Base-by-base conservation (phyloP, 2,113 vertebrate genomes). In the Cebus imitator region DNA sequence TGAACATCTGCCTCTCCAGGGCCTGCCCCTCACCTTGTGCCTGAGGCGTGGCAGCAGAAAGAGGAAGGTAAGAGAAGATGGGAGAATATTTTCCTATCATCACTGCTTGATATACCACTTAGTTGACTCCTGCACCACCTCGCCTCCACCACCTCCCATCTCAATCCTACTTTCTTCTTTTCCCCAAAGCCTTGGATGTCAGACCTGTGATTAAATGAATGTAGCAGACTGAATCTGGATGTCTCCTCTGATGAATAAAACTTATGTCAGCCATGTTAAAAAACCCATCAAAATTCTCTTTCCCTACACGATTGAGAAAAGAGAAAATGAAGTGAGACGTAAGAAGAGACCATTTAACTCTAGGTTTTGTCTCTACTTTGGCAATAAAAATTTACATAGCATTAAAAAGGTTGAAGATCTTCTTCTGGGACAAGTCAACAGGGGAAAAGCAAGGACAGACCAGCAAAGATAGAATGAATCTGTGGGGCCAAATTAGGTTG, bases 211-310 rank as follows among this genome's bases (percentile, higher is more conserved):
- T 50, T 50, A 66, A 94, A 89, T 58, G 52, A 57, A 84, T 72
- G 7, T 35, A 90, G 92, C 30, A 61, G 32, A 52, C 20, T 21
- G 57, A 72, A 58, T 76, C 79, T 83, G 68, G 21, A 32, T 78
- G 27, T 61, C 40, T 85, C 76, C 70, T 90, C 48, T 79, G 52
- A 92, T 66, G 52, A 92, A 92, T 55, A 96, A 72, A 76, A 79
- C 45, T 73, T 75, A 48, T 7, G 12, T 57, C 18, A 64, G 32
- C 25, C 70, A 43, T 72, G 37, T 37, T 87, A 32, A 92, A 90
- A 91, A 93, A 21, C 4, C 45, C 35, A 57, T n/a, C 12, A 32
- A 58, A 86, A 85, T 84, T 18, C 81, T 83, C 16, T 75, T 92
- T 81, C 66, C 52, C 25, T 58, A 35, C 14, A 79, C 2, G 1